These are phyloP conservation scores for Neolamprologus kungweensis DNA, from an alignment of 2,113 vertebrate species.

Conservation along the genomic window DNA sequence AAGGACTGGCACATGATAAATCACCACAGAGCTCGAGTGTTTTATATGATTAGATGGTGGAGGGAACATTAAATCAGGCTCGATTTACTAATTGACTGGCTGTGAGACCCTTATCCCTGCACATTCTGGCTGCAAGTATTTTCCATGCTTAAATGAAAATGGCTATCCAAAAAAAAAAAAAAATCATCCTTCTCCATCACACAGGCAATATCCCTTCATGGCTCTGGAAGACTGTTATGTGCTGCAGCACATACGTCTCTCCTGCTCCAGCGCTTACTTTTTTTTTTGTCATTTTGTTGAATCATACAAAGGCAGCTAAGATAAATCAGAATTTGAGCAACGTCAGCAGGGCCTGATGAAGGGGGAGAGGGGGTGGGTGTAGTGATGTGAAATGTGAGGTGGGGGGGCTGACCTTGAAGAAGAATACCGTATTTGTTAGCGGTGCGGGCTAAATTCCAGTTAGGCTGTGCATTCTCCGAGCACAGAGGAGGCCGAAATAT, in stretches of 20 bases:
- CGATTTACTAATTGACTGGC: conserved; percentile 42
- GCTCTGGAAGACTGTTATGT: background rate
- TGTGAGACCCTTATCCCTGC: conserved; percentile 1
- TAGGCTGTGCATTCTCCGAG: background rate
- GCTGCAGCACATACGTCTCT: background rate
- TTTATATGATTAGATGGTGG: conserved; percentile 45
- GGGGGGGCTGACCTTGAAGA: conserved; percentile 33
- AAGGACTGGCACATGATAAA: conserved; percentile 46
- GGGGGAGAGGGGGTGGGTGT: background rate
- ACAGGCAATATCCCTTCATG: background rate
- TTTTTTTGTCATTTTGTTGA: conserved; percentile 33
- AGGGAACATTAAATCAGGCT: conserved; percentile 48
- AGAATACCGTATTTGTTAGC: conserved; percentile 21
- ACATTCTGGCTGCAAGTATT: background rate
- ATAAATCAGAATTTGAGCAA: conserved; percentile 40
- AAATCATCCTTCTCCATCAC: background rate
- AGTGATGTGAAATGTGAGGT: conserved; percentile 6
- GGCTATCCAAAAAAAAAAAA: background rate
- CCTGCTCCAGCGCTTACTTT: background rate
- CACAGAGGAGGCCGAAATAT: background rate
- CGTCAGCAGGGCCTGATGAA: conserved; percentile 15
- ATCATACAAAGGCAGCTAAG: conserved; percentile 19
- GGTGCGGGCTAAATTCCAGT: background rate
- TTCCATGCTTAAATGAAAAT: background rate
- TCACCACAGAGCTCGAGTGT: conserved; percentile 8